phyloP scores from a whole-genome alignment of 2,888 invertebrate genomes.

The Catocala nupta region DNA sequence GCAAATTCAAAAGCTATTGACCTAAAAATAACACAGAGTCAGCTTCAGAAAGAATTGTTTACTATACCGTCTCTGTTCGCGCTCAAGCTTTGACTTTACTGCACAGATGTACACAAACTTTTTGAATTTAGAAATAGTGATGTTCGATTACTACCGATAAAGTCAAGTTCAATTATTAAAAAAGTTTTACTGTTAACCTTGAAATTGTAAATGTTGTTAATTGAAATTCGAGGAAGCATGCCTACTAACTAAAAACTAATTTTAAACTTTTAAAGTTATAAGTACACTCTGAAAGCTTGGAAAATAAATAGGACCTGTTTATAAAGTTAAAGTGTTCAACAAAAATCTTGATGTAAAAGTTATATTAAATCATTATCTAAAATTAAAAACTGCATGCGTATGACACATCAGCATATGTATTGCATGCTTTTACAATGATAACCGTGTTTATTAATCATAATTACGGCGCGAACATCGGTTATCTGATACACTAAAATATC shows the following conservation, averaged over 20 bases:
- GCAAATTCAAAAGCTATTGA: constrained; percentile 80
- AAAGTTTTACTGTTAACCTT: too few species aligned
- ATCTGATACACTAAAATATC: constrained; percentile 37
- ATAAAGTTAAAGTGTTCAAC: too few species aligned
- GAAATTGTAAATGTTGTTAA: too few species aligned
- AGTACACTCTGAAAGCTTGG: too few species aligned
- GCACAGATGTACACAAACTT: constrained; percentile 38
- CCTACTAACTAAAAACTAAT: too few species aligned
- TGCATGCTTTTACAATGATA: constrained; percentile 20
- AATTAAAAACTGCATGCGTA: not conserved
- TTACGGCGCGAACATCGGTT: constrained; percentile 34
- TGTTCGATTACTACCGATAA: constrained; percentile 33
- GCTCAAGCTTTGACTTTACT: constrained; percentile 51
- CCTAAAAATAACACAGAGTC: constrained; percentile 76
- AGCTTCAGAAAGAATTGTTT: constrained; percentile 73
- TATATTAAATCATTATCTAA: not conserved
- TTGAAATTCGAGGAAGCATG: too few species aligned
- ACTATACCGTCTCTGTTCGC: constrained; percentile 60
- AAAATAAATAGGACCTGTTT: too few species aligned
- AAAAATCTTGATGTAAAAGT: too few species aligned
- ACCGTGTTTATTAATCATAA: constrained; percentile 37
- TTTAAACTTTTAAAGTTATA: too few species aligned
- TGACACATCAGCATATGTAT: not conserved
- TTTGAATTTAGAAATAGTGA: constrained; percentile 26
- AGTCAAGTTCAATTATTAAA: not conserved